Percentiles rank a stretch among this genome's conserved stretches.
These are phyloP conservation scores for Gracilinanus agilis DNA, from an alignment of 2,113 vertebrate species.

Conservation along the genomic window DNA sequence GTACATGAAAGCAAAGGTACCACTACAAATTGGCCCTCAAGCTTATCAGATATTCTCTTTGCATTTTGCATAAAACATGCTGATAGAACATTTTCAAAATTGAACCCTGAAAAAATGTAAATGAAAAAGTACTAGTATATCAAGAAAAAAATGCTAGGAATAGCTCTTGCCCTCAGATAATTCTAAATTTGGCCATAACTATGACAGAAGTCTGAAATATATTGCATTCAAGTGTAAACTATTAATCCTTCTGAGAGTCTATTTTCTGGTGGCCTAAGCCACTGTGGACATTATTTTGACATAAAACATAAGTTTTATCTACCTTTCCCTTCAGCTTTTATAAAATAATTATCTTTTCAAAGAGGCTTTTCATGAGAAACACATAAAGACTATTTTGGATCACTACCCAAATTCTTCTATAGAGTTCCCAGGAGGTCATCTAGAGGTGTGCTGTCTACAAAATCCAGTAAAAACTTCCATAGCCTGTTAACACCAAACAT, in stretches of 20 bases:
- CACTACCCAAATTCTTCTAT: slow-evolving; percentile 33
- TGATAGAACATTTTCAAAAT: slow-evolving; percentile 74
- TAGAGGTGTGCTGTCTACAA: slow-evolving; percentile 48
- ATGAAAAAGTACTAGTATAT: slow-evolving; percentile 68
- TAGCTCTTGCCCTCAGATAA: slow-evolving; percentile 36
- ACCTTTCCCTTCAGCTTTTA: slow-evolving; percentile 50
- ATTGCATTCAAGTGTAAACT: slow-evolving; percentile 53
- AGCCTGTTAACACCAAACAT: slow-evolving; percentile 54
- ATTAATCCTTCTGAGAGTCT: slow-evolving; percentile 41
- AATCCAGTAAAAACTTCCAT: slow-evolving; percentile 57
- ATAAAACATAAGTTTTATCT: slow-evolving; percentile 29
- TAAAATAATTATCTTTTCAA: slow-evolving; percentile 8
- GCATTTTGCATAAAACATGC: slow-evolving; percentile 77
- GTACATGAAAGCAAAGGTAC: slow-evolving; percentile 80
- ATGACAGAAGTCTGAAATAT: slow-evolving; percentile 55
- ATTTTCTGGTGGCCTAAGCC: slow-evolving; percentile 62
- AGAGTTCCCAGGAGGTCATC: not conserved
- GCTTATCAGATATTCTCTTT: slow-evolving; percentile 74
- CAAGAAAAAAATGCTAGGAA: slow-evolving; percentile 23
- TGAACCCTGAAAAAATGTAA: slow-evolving; percentile 77
- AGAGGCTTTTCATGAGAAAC: slow-evolving; percentile 51
- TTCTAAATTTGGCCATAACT: slow-evolving; percentile 68
- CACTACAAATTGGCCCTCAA: slow-evolving; percentile 69
- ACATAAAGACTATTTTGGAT: slow-evolving; percentile 46
- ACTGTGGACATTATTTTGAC: slow-evolving; percentile 24